A percentile compares a stretch with the other conserved stretches of the same genome.
Evolutionary conservation across 2,113 vertebrate genomes (phyloP).

Genomic region (Murina feae): DNA sequence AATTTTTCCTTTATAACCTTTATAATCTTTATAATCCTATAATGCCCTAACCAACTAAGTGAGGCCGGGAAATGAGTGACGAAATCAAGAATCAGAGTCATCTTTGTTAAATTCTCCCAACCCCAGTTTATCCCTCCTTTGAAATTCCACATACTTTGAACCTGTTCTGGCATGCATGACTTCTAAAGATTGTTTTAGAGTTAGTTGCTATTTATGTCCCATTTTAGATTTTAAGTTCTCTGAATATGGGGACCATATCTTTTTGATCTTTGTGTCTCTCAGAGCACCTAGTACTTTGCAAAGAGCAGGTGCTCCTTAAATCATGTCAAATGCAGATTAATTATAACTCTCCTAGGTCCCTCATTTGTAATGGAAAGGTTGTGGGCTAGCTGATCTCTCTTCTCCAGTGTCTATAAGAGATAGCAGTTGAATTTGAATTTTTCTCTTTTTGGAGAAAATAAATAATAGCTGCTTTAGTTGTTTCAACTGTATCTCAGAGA

Average conservation of each 20-base stretch:
- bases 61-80: conserved; percentile 25
- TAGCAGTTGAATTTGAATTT: conserved; percentile 20
- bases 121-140: background rate
- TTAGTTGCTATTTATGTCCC: background rate
- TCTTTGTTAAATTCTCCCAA: conserved; percentile 30
- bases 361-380: conserved; percentile 35
- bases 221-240: background rate
- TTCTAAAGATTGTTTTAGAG: conserved; percentile 32
- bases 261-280: conserved; percentile 27
- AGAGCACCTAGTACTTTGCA: background rate
- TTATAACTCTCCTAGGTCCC: background rate
- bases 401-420: background rate
- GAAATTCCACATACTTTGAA: conserved; percentile 21
- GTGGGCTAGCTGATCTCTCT: background rate
- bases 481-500: conserved; percentile 19
- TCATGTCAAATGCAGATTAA: conserved; percentile 37
- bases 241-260: background rate
- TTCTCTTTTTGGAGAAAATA: conserved; percentile 7
- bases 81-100: background rate
- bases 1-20: conserved; percentile 35
- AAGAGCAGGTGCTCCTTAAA: conserved; percentile 29
- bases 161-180: background rate
- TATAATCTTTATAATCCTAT: background rate
- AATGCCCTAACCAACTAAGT: background rate
- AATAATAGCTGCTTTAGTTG: background rate